These are phyloP conservation scores for Mormyrops boulengeri DNA, from an alignment of 2,797 vertebrate genomes.

Conservation along the genomic window DNA sequence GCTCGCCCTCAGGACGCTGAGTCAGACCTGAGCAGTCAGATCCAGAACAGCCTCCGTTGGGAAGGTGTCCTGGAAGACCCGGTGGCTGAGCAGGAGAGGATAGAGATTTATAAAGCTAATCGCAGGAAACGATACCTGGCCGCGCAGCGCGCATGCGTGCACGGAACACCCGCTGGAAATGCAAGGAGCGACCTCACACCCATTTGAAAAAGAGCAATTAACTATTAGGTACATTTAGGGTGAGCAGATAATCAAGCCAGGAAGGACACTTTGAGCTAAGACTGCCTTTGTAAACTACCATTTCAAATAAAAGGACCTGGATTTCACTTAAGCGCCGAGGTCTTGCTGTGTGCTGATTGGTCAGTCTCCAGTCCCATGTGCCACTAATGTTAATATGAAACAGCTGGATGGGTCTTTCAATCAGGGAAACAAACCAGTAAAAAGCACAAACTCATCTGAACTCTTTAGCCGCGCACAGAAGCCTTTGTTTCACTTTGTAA, in stretches of 20 bases:
- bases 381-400: neutral
- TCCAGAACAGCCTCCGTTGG: constrained; percentile 58
- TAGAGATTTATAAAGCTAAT: constrained; percentile 54
- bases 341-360: neutral
- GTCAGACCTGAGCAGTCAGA: constrained; percentile 22
- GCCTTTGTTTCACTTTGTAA: neutral
- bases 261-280: neutral
- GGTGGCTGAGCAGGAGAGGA: constrained; percentile 52
- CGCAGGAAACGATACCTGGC: constrained; percentile 50
- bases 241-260: neutral
- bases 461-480: neutral
- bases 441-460: neutral
- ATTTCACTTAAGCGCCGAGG: neutral
- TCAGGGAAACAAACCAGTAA: neutral
- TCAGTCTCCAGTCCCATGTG: neutral
- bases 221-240: neutral
- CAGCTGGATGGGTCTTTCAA: neutral
- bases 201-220: neutral
- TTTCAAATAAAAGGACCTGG: neutral
- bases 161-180: neutral
- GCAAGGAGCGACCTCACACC: neutral
- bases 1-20: neutral
- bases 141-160: constrained; percentile 29
- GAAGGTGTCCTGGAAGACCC: constrained; percentile 54
- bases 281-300: neutral